Base-by-base conservation (phyloP, 2,888 invertebrate genomes). In the Scaptomyza parva region DNA sequence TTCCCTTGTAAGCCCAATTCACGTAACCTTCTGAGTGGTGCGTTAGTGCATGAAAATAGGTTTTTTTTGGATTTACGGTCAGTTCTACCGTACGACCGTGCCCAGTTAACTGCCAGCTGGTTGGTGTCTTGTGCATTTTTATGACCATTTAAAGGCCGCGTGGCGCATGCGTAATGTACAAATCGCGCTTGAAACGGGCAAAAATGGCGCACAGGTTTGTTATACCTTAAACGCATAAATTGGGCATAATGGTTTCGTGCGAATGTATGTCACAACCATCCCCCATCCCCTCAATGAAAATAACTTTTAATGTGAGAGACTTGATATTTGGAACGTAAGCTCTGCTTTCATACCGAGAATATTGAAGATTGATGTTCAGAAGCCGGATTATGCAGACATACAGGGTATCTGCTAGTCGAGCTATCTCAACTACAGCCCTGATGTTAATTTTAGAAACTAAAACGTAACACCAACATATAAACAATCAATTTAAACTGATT, bases 11-110 rank as follows among this genome's bases (percentile, higher is more conserved):
- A 9, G 9, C 5, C 43, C 8, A 26, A 28, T 22, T 20, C 60
- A 66, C 76, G 63, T 70, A 80, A 83, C 80, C 84, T 80, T 80
- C 84, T 80, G 69, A 73, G 40, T 53, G 67, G 55, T 69, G 65
- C 67, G 80, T 66, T 72, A 26, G 40, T 69, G 84, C 84, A 80
- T 80, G 80, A 80, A 41, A 80, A 83, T 83, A 62, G 0, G 11
- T 6, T 14, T 33, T 59, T 51, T 33, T 59, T 51, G 35, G n/a
- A 43, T 48, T 59, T 61, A 72, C 45, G 83, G 68, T 48, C 83
- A 60, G 79, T 79, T 82, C 79, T 82, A 72, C n/a, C n/a, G n/a
- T n/a, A n/a, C 69, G 59, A 54, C 30, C 40, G 50, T 53, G 57
- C 57, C 63, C 69, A 63, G 52, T 43, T 61, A n/a, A 40, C 37